Percentiles rank a stretch among this genome's conserved stretches.
Evolutionary conservation across 2,797 vertebrate species (phyloP).

Genomic region (Hipposideros larvatus): DNA sequence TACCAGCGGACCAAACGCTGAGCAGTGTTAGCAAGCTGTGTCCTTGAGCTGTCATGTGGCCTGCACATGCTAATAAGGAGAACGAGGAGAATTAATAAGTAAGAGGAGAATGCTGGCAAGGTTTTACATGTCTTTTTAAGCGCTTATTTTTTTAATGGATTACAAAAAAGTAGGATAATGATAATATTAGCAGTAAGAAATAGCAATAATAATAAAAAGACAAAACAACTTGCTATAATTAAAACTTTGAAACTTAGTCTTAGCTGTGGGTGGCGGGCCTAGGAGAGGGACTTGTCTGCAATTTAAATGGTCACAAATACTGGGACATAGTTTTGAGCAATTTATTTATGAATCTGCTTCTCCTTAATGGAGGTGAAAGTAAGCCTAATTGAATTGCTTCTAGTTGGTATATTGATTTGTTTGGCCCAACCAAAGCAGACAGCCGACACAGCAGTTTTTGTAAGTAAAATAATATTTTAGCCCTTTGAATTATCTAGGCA

Average conservation of each 20-base stretch:
- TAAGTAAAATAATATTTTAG: constrained; percentile 43
- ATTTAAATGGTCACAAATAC: background rate
- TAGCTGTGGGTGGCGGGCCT: background rate
- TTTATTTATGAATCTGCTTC: background rate
- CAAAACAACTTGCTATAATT: constrained; percentile 27
- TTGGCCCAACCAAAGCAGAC: background rate
- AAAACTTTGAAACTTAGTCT: constrained; percentile 56
- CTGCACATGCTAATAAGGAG: constrained; percentile 90
- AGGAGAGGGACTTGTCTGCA: background rate
- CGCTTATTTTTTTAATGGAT: constrained; percentile 53
- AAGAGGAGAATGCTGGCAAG: constrained; percentile 37
- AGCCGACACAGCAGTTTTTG: background rate
- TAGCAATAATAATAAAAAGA: background rate
- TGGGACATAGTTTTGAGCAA: background rate
- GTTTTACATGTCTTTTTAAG: constrained; percentile 60
- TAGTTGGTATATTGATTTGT: background rate
- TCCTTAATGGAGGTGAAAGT: background rate
- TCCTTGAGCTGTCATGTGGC: constrained; percentile 89
- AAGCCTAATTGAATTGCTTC: background rate
- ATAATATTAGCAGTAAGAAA: background rate
- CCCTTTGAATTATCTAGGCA: constrained; percentile 63
- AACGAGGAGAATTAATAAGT: constrained; percentile 92
- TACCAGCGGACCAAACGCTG: constrained; percentile 64
- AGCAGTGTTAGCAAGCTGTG: constrained; percentile 88
- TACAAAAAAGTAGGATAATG: constrained; percentile 25